Evolutionary conservation across 2,113 vertebrate genomes (phyloP), one percentile per base, ranked within the genome.

Genomic region (Oryzias javanicus): DNA sequence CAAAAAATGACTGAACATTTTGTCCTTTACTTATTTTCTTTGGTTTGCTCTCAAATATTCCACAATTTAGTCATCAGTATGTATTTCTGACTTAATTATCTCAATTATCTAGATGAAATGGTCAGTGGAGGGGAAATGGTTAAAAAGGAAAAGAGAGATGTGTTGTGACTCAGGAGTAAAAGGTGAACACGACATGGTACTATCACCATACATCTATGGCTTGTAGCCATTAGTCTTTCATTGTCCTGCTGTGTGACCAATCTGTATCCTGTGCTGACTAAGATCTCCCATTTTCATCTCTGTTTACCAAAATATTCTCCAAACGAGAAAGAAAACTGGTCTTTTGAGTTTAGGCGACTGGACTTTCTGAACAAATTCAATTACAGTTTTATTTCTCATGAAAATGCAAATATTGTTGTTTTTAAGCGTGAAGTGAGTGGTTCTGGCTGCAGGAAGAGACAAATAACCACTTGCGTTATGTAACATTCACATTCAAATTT

Each of bases 261-360:
- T 89, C 87, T 89, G 85, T 64, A 67, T 74, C 78, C 83, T 82
- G 85, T 84, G 85, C 80, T 87, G 85, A 86, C 81, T 84, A 78
- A 80, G 78, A 81, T 60, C 56, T 59, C 63, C 64, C 50, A 22
- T 70, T 61, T 55, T 47, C 20, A 41, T 61, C 42, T 62, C 69
- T 41, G 71, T 46, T 58, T 46, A 56, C 25, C 44, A 60, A 63
- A 53, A 27, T 35, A 55, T 60, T 16, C 44, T 19, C 20, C 8
- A 14, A 17, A 55, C 27, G 59, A 48, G 60, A 49, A 25, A 29
- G 24, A 55, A 42, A 42, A 70, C 35, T 12, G 35, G 2, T 35
- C 4, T 46, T 42, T 48, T 56, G 40, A 10, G n/a, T 8, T 40
- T 55, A 24, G 58, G 46, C 41, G 56, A 12, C 17, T 16, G 49